Evolutionary conservation across 2,113 vertebrate genomes (phyloP), one percentile per base, ranked within the genome.

Genomic region (Tachycineta bicolor): DNA sequence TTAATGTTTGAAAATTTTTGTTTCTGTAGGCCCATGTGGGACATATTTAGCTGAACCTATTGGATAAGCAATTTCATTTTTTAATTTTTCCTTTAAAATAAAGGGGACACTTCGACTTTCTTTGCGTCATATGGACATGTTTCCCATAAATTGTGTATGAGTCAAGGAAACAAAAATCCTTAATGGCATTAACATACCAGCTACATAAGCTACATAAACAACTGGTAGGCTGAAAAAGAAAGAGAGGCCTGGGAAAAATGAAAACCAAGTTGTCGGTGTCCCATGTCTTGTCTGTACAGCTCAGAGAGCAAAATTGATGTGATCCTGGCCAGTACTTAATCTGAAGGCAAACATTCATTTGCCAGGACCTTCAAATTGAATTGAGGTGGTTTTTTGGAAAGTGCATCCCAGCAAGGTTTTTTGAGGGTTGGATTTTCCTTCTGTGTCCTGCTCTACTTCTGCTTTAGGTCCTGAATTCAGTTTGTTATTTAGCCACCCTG

Each of bases 141-240:
- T 93, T 93, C 63, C 67, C 43, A 26, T 63, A 77, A 77, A 6
- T 20, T 70, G 33, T 29, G 6, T 62, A 55, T 4, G 25, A 85
- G 43, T 74, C 67, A 86, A 80, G 50, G 39, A 89, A 94, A 91
- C 56, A 65, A 86, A 91, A 93, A 64, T 76, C 37, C 60, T 56
- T 39, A 65, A 49, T 17, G 37, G 70, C 82, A 74, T 90, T 88
- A 92, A 85, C 41, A 73, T 90, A 69, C 58, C 87, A 91, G 90
- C 49, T 80, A 93, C 62, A 94, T 67, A 28, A 91, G 90, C 49
- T 80, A 93, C 62, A 94, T 67, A 28, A 95, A 83, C 58, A 80
- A 88, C 80, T 28, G 5, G 82, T 73, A 79, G 74, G 49, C 39
- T 69, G 55, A 76, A 71, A 82, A 84, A 73, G 33, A 87, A 76